Evolutionary conservation across 2,888 invertebrate genomes (phyloP).

Genomic region (Ametastegia equiseti): DNA sequence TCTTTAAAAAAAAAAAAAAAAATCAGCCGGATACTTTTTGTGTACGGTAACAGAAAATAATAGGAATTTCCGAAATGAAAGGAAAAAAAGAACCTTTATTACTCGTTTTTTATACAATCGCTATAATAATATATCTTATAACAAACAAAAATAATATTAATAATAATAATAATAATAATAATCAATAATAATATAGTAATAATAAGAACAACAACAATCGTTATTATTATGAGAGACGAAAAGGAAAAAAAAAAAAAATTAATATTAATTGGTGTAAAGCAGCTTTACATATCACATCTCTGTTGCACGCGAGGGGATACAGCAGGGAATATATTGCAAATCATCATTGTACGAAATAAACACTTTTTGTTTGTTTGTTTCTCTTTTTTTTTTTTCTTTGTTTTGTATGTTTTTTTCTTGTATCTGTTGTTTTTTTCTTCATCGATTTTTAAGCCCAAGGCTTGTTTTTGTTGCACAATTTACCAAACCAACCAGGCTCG

Average conservation of each 20-base stretch:
- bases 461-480: conserved; percentile 88
- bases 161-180: conserved; percentile 68
- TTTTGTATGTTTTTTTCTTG: conserved; percentile 27
- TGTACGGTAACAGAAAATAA: background rate
- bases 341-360: background rate
- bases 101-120: conserved; percentile 66
- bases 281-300: conserved; percentile 76
- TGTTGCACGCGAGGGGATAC: conserved; percentile 60
- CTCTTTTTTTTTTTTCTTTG: background rate
- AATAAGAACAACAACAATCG: conserved; percentile 56
- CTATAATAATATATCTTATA: conserved; percentile 66
- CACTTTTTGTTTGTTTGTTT: background rate
- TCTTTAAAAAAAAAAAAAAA: too few relatives aligned
- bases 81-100: conserved; percentile 54
- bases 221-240: conserved; percentile 64
- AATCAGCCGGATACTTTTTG: background rate
- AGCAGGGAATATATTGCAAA: conserved; percentile 41
- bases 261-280: conserved; percentile 71
- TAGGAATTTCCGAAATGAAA: conserved; percentile 6
- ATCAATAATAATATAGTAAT: conserved; percentile 67
- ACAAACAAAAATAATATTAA: conserved; percentile 67
- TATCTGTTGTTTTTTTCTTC: background rate
- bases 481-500: conserved; percentile 90
- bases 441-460: conserved; percentile 76
- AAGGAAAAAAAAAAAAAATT: too few relatives aligned